Percentiles rank a stretch among this genome's conserved stretches.
phyloP scores from a whole-genome alignment of 2,888 invertebrate genomes.

The Sepioteuthis lessoniana region DNA sequence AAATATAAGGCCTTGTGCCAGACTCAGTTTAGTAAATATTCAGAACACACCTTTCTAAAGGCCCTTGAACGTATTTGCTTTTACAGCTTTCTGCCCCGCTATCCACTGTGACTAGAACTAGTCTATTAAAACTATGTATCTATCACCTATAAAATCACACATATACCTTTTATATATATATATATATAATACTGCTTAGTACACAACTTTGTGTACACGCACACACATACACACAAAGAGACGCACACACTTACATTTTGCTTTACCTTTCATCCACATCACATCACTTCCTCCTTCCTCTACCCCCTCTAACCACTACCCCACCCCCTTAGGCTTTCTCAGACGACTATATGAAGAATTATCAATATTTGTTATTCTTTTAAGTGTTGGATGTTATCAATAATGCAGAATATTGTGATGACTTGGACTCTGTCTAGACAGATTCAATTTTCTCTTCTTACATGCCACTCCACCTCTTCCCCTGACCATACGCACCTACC shows the following conservation, averaged over 20 bases:
- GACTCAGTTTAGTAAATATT: too few species aligned
- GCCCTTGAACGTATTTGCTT: too few species aligned
- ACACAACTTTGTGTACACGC: too few species aligned
- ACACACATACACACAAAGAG: too few species aligned
- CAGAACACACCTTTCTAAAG: too few species aligned
- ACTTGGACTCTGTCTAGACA: slow-evolving; percentile 33
- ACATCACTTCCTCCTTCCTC: neutral
- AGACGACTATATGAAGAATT: neutral
- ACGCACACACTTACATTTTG: neutral
- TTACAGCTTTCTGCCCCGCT: too few species aligned
- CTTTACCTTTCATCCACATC: neutral
- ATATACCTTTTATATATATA: too few species aligned
- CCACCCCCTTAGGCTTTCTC: neutral
- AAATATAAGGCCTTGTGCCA: too few species aligned
- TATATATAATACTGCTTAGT: too few species aligned
- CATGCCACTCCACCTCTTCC: neutral
- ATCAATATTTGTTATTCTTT: neutral
- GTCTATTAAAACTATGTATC: too few species aligned
- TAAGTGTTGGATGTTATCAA: slow-evolving; percentile 33
- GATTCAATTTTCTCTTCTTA: slow-evolving; percentile 33
- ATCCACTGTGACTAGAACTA: too few species aligned
- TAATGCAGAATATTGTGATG: slow-evolving; percentile 24
- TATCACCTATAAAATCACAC: too few species aligned
- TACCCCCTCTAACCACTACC: neutral
- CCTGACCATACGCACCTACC: neutral